Percentiles rank a stretch among this genome's conserved stretches.
Evolutionary conservation across 2,888 invertebrate genomes (phyloP).

Genomic region (Lasioglossum marginatum): DNA sequence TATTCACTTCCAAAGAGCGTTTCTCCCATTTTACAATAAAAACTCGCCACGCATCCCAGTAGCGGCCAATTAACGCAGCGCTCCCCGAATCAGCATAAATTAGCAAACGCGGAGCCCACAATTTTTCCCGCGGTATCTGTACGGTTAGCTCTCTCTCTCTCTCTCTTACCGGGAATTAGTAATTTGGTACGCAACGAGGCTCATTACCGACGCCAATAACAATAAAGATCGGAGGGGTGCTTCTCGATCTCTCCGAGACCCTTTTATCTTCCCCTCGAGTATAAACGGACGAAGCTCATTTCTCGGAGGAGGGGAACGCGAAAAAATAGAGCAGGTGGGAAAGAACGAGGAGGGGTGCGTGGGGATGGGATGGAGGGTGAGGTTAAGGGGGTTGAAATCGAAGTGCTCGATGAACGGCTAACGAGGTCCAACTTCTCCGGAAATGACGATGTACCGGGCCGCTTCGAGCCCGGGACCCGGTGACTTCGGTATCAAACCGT

Average conservation of each 20-base stretch:
- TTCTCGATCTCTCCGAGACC: neutral
- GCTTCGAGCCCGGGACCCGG: constrained; percentile 8
- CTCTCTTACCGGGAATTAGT: neutral
- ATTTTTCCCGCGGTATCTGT: neutral
- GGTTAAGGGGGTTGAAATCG: constrained; percentile 21
- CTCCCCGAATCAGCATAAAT: neutral
- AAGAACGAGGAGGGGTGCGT: neutral
- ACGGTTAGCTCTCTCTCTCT: neutral
- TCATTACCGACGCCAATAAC: constrained; percentile 24
- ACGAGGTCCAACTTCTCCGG: constrained; percentile 63
- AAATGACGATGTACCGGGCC: constrained; percentile 60
- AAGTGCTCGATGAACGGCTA: constrained; percentile 59
- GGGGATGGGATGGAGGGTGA: neutral
- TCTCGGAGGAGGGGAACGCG: neutral
- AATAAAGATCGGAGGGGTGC: neutral
- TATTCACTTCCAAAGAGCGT: neutral
- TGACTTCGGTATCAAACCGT: constrained; percentile 51
- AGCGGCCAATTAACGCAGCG: neutral
- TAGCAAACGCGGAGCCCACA: neutral
- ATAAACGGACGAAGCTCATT: constrained; percentile 36
- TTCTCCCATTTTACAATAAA: neutral
- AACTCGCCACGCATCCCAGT: no score
- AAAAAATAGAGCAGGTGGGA: neutral
- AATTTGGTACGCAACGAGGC: neutral
- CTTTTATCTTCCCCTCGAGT: constrained; percentile 28